Base-by-base conservation (phyloP, 2,888 invertebrate species). In the Dynastes grantii region DNA sequence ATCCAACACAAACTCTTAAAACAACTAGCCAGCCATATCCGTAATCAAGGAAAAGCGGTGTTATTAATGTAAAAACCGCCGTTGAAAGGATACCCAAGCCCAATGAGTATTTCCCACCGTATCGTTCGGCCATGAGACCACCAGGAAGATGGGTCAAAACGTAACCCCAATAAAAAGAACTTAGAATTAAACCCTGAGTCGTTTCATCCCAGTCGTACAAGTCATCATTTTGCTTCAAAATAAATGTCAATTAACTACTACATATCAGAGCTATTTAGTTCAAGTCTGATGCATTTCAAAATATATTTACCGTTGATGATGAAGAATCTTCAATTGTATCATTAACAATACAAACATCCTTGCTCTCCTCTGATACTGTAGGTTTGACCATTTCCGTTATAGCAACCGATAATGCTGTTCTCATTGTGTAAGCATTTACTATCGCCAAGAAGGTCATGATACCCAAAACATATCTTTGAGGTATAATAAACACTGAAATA, bases 141-240 rank as follows among this genome's bases (percentile, higher is more conserved):
- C 96, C 96, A 0, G 96, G 96, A 29, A 97, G 87, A 85, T 96
- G 96, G 0, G 95, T 95, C 0, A 95, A 79, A 0, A 96, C 93
- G 88, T 96, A 96, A 1, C 96, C 96, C 90, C 95, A 95, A 89
- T 95, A 97, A 88, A 97, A 97, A 0, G 95, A 92, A 70, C 95
- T 94, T 2, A 96, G 90, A 55, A 96, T 94, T 61, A 94, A 88
- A 0, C 96, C 95, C 89, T 95, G 94, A 1, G 92, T 90, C 79
- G 91, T 88, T 85, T 93, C 92, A 70, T 91, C 91, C 95, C 95
- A 95, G 32, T 82, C 81, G 76, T 83, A 82, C 3, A 81, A 53
- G 5, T 68, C 29, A 67, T 73, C 73, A 5, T 81, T 73, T 22
- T 78, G 70, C 70, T 77, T 63, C 37, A 63, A 78, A 63, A 13